A percentile compares a stretch with the other conserved stretches of the same genome.
Evolutionary conservation across 2,888 invertebrate genomes (phyloP).

Genomic region (Bellardia pandia): DNA sequence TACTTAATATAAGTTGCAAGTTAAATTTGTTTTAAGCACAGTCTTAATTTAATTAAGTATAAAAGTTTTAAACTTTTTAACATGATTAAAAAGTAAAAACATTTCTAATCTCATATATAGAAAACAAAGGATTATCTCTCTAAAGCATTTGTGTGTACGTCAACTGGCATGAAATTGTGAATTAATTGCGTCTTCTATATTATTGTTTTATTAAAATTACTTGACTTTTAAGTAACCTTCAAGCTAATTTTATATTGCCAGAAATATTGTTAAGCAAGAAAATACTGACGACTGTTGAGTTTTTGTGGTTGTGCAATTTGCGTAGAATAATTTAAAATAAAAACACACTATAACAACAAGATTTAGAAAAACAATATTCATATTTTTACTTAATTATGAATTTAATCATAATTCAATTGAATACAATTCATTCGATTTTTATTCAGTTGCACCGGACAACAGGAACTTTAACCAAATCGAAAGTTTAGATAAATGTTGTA

Average conservation of each 20-base stretch:
- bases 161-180: neutral
- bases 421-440: neutral
- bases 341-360: neutral
- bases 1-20: neutral
- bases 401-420: neutral
- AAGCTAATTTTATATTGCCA: neutral
- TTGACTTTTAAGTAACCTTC: constrained; percentile 13
- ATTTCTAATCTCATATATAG: neutral
- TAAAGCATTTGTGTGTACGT: neutral
- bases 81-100: neutral
- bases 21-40: neutral
- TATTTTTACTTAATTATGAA: neutral
- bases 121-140: neutral
- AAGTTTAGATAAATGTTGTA: no score
- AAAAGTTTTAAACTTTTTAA: neutral
- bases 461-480: neutral
- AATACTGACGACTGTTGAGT: neutral
- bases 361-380: constrained; percentile 5
- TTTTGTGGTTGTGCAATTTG: neutral
- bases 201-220: neutral
- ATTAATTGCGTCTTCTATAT: neutral
- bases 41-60: neutral
- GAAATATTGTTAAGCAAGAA: neutral
- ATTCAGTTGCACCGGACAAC: neutral
- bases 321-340: constrained; percentile 10